Evolutionary conservation across 2,113 vertebrate genomes (phyloP).

Genomic region (Datnioides undecimradiatus): DNA sequence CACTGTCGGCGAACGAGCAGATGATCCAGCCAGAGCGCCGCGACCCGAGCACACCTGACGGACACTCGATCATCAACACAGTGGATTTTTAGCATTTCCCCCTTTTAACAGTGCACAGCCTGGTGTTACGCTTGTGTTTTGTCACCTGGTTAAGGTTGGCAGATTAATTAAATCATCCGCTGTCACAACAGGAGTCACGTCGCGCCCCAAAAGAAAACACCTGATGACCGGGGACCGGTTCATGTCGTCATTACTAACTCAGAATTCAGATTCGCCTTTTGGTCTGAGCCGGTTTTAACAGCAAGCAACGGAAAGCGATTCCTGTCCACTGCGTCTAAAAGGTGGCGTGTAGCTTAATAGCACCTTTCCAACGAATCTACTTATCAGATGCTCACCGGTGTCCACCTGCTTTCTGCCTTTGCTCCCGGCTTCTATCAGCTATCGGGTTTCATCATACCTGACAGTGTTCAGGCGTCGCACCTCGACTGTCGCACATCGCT

Average conservation of each 20-base stretch:
- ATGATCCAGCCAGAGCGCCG: not conserved
- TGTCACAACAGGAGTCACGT: too few species aligned
- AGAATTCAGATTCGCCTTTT: not conserved
- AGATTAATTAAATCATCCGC: not conserved
- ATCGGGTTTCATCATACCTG: constrained; percentile 56
- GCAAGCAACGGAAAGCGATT: not conserved
- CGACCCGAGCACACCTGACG: not conserved
- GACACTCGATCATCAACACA: not conserved
- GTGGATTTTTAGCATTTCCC: not conserved
- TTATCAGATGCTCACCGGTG: not conserved
- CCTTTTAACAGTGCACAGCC: not conserved
- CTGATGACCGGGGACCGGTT: too few species aligned
- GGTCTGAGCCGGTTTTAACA: constrained; percentile 5
- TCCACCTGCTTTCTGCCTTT: constrained; percentile 2
- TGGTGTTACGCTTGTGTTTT: not conserved
- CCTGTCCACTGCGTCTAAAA: not conserved
- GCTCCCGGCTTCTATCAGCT: constrained; percentile 34
- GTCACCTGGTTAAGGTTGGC: not conserved
- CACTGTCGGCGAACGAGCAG: not conserved
- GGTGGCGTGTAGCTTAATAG: constrained; percentile 12
- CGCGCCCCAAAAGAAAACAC: too few species aligned
- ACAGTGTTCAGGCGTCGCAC: constrained; percentile 64
- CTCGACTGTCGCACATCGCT: constrained; percentile 30
- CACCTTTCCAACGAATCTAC: constrained; percentile 1
- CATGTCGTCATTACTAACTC: too few species aligned